Percentiles rank a stretch among this genome's conserved stretches.
These are phyloP conservation scores for Macrobrachium rosenbergii DNA, from an alignment of 1,140 invertebrate species.

Conservation along the genomic window DNA sequence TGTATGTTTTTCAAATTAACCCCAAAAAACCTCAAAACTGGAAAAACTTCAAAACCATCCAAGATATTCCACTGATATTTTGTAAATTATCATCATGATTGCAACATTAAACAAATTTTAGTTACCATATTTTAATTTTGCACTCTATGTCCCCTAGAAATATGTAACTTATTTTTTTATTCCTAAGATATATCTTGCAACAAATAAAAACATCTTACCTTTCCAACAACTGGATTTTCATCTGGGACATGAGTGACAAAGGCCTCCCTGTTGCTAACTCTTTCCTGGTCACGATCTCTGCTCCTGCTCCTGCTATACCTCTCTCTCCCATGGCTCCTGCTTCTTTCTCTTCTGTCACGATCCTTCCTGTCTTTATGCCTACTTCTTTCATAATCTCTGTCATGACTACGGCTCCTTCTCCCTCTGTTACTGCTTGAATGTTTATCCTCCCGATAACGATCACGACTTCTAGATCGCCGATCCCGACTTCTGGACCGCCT, in stretches of 20 bases:
- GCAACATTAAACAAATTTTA: too few species aligned
- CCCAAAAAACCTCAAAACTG: too few species aligned
- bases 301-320: conserved; percentile 38
- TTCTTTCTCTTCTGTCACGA: conserved; percentile 28
- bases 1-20: too few species aligned
- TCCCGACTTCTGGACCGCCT: conserved; percentile 68
- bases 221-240: conserved; percentile 73
- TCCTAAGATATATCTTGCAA: too few species aligned
- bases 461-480: conserved; percentile 65
- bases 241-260: conserved; percentile 72
- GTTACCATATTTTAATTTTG: too few species aligned
- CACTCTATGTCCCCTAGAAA: too few species aligned
- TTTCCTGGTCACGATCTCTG: conserved; percentile 63
- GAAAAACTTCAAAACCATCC: too few species aligned
- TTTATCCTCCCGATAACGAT: conserved; percentile 68
- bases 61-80: too few species aligned
- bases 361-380: conserved; percentile 56
- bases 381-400: conserved; percentile 59
- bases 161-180: too few species aligned
- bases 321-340: conserved; percentile 17
- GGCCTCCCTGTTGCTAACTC: conserved; percentile 67
- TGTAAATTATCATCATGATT: too few species aligned
- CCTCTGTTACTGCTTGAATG: conserved; percentile 66
- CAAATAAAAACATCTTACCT: conserved; percentile 68
- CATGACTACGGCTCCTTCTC: conserved; percentile 59